Percentiles rank a stretch among this genome's conserved stretches.
Evolutionary conservation across 2,113 vertebrate genomes (phyloP).

Genomic region (Pyxicephalus adspersus): DNA sequence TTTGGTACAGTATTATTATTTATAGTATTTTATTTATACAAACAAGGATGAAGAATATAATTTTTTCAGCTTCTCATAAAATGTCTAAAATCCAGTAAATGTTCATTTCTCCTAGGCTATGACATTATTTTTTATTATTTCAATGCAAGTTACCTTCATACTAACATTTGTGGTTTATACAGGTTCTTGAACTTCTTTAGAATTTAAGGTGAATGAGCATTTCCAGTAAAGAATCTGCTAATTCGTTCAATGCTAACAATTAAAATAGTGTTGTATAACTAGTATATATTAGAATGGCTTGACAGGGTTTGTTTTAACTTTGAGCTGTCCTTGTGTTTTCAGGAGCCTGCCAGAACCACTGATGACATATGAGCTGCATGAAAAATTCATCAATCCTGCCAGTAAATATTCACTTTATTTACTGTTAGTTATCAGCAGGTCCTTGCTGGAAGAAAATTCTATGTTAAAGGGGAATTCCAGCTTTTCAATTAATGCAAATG

Average conservation of each 20-base stretch:
- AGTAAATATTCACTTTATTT: conserved; percentile 78
- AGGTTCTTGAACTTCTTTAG: neutral
- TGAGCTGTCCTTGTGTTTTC: conserved; percentile 58
- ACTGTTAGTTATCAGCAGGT: conserved; percentile 11
- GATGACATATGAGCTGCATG: conserved; percentile 95
- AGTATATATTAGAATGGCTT: conserved; percentile 16
- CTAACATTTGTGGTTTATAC: neutral
- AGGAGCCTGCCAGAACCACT: conserved; percentile 96
- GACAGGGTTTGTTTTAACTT: conserved; percentile 41
- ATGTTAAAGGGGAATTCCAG: too few relatives aligned
- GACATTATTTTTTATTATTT: too few relatives aligned
- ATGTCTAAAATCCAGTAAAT: too few relatives aligned
- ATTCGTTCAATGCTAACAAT: neutral
- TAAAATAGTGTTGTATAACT: conserved; percentile 7
- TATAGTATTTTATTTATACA: too few relatives aligned
- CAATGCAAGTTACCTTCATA: too few relatives aligned
- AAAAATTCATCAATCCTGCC: conserved; percentile 91
- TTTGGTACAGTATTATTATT: too few relatives aligned
- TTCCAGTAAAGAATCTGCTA: neutral
- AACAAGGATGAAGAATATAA: too few relatives aligned
- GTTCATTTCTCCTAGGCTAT: too few relatives aligned
- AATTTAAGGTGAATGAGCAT: neutral
- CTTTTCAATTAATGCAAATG: too few relatives aligned
- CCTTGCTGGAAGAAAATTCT: neutral
- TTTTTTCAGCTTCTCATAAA: too few relatives aligned